A percentile compares a stretch with the other conserved stretches of the same genome.
Evolutionary conservation across 2,888 invertebrate species (phyloP).

Genomic region (Drosophila imparisetae): DNA sequence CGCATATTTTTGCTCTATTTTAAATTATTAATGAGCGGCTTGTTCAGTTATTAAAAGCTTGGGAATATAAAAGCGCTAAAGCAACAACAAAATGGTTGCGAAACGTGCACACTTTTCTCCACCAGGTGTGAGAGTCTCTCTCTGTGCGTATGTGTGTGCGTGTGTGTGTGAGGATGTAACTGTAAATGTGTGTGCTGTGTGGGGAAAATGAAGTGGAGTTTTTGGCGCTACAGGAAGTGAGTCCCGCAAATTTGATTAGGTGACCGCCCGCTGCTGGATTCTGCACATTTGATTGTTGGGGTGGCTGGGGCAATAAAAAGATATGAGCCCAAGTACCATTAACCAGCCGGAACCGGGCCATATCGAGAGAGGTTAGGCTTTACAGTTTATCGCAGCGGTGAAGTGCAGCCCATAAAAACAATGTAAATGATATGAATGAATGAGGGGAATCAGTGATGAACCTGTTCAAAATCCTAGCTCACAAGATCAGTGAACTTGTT

Average conservation of each 20-base stretch:
- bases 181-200: neutral
- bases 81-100: conserved; percentile 10
- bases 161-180: neutral
- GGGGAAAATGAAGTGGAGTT: conserved; percentile 3
- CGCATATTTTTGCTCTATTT: conserved; percentile 76
- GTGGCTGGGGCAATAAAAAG: conserved; percentile 36
- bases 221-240: conserved; percentile 29
- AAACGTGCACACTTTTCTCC: conserved; percentile 35
- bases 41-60: conserved; percentile 81
- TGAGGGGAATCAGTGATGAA: conserved; percentile 5
- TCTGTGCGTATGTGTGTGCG: neutral
- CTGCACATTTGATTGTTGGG: conserved; percentile 50
- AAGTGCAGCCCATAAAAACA: conserved; percentile 8
- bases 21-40: conserved; percentile 81
- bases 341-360: conserved; percentile 15
- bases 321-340: conserved; percentile 46
- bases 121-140: conserved; percentile 32
- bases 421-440: conserved; percentile 13
- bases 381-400: conserved; percentile 12
- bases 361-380: conserved; percentile 14
- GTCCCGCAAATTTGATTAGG: conserved; percentile 58
- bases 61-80: conserved; percentile 64
- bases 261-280: conserved; percentile 30
- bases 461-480: neutral
- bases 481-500: neutral